These are phyloP conservation scores for Acridotheres tristis DNA, from an alignment of 2,797 vertebrate genomes.

Conservation along the genomic window DNA sequence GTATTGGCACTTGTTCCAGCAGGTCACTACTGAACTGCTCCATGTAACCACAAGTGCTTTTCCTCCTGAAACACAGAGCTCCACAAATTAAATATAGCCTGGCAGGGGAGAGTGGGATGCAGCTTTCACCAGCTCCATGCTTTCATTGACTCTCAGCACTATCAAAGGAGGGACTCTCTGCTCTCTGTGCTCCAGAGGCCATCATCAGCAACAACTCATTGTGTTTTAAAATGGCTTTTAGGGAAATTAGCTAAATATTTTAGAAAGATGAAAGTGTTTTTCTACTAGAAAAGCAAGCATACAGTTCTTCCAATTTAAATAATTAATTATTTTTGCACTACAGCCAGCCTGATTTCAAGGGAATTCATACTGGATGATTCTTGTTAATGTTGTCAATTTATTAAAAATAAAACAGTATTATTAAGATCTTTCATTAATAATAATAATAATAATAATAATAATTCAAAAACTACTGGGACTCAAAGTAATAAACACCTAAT, in stretches of 20 bases:
- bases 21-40: not conserved
- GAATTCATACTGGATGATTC: not conserved
- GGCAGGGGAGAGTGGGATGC: not conserved
- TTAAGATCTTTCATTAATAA: not conserved
- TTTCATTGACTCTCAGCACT: not conserved
- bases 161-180: accelerated
- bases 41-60: not conserved
- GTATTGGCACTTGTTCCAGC: not conserved
- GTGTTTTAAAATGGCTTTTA: not conserved
- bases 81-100: not conserved
- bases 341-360: not conserved
- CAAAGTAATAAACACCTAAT: not conserved
- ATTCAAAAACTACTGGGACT: accelerated
- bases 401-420: not conserved
- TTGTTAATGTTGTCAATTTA: not conserved
- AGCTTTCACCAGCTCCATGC: not conserved
- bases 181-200: not conserved
- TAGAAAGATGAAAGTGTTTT: not conserved
- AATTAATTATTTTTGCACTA: not conserved
- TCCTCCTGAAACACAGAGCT: not conserved
- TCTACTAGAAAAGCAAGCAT: not conserved
- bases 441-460: not conserved
- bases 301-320: not conserved
- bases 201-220: not conserved
- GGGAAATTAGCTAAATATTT: not conserved